Evolutionary conservation across 2,113 vertebrate species (phyloP), one percentile per base, ranked within the genome.

Genomic region (Entomyzon cyanotis): DNA sequence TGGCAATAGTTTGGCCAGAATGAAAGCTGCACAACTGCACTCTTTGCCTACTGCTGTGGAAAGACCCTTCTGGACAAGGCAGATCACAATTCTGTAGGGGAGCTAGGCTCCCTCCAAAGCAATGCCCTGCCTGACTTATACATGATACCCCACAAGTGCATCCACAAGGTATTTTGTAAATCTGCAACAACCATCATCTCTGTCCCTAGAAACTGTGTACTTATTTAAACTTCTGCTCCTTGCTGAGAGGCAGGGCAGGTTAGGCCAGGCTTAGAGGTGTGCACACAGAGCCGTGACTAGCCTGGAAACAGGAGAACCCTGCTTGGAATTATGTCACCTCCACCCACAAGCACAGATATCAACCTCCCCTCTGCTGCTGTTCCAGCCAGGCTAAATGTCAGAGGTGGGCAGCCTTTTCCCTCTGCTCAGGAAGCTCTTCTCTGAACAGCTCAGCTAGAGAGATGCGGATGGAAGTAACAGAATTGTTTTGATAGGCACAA

Each of bases 321-420:
- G 11, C 52, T 49, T 21, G 18, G 44, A 44, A 70, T n/a, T 17
- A 46, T 30, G 52, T 83, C 33, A 4, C 25, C 23, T 33, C 62
- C 23, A 15, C 35, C 35, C 33, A 15, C 30, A 7, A 24, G 28
- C 46, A 55, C 0, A 0, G 46, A 28, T 2, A 9, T 6, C 1
- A 0, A 14, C 5, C 22, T 44, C 2, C 15, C 41, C 23, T 46
- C 20, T 35, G 73, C 7, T 46, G 56, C 35, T 56, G 11, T 24
- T 67, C 24, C 7, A 78, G 28, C 7, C 50, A 20, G 13, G 60
- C 22, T 21, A 23, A 49, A 24, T 1, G 16, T 20, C 68, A 59
- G 52, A 60, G 31, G 42, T 7, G 64, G 46, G 28, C 21, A 81
- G 11, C 62, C 49, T 15, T 35, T 14, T 28, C 9, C 28, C 23